phyloP scores from a whole-genome alignment of 2,888 invertebrate genomes.

The Amblyteles armatorius region DNA sequence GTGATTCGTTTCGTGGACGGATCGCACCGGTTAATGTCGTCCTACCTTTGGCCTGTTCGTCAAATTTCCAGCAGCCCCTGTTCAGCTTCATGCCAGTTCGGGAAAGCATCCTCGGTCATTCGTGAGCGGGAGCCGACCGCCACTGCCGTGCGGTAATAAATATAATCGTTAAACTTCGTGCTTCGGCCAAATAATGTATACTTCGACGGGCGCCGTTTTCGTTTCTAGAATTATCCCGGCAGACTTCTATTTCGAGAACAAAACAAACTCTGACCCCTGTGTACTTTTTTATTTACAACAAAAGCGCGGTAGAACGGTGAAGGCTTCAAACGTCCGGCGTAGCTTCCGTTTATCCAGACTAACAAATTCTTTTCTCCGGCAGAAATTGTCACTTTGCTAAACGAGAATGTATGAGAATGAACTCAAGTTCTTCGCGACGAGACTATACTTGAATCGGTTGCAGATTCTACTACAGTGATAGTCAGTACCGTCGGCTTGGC shows the following conservation, averaged over 20 bases:
- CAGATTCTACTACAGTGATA: neutral
- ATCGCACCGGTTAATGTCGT: constrained; percentile 34
- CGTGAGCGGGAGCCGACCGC: neutral
- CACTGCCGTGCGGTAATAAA: neutral
- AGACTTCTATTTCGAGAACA: neutral
- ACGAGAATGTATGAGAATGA: neutral
- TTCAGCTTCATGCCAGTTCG: constrained; percentile 76
- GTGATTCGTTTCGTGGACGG: neutral
- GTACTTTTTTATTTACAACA: neutral
- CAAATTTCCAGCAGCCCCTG: constrained; percentile 82
- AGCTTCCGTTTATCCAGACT: neutral
- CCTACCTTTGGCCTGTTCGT: constrained; percentile 81
- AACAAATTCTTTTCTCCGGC: neutral
- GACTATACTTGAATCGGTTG: neutral
- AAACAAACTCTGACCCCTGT: constrained; percentile 3
- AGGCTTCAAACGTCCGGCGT: neutral
- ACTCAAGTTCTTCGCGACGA: neutral
- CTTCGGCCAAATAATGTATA: neutral
- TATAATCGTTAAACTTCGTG: neutral
- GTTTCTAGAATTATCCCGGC: neutral
- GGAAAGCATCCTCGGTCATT: constrained; percentile 44
- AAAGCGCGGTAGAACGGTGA: neutral
- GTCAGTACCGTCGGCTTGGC: neutral
- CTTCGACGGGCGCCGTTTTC: neutral
- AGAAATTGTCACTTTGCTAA: neutral